Base-by-base conservation (phyloP, 2,888 invertebrate species). In the Plebejus anna region DNA sequence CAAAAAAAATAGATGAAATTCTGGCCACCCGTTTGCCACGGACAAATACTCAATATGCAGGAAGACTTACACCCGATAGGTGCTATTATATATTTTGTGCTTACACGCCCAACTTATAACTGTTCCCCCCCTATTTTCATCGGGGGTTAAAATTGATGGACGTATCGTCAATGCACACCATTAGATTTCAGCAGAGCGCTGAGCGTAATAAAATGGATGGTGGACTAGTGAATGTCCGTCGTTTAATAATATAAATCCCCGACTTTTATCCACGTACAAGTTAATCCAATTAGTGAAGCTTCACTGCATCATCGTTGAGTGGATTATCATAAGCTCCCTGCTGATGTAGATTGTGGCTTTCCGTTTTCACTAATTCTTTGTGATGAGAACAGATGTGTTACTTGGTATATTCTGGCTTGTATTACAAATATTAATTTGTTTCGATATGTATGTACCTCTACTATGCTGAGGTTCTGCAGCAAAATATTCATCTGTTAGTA, bases 281-380 rank as follows among this genome's bases (percentile, higher is more conserved):
- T 36, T 66, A 66, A 66, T 66, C 66, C 66, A 66, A 66, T 66
- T 66, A 66, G 66, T 66, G 66, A 16, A 66, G 66, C 66, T 66
- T 66, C 66, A 66, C 66, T 66, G 66, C 36, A 66, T 66, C 66
- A 66, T 36, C 66, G 66, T 66, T 36, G 66, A 36, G 66, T 66
- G 66, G 66, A 66, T 66, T 66, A 66, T 66, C 32, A 66, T 66
- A 66, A 66, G 66, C 66, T 66, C 66, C 28, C 66, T 13, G 66
- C 66, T 66, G 66, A 66, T 66, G 66, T 32, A 36, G 66, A 66
- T 36, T 66, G 66, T 66, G 36, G 66, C 5, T 66, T 66, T 36
- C 13, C 32, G 0, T 66, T 66, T 66, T 32, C 2, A 66, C 66
- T 66, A 66, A 66, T 66, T 66, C 66, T 66, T 13, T 32, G 32